Percentiles rank a stretch among this genome's conserved stretches.
phyloP scores from a whole-genome alignment of 2,797 vertebrate species.

The Furcifer pardalis region DNA sequence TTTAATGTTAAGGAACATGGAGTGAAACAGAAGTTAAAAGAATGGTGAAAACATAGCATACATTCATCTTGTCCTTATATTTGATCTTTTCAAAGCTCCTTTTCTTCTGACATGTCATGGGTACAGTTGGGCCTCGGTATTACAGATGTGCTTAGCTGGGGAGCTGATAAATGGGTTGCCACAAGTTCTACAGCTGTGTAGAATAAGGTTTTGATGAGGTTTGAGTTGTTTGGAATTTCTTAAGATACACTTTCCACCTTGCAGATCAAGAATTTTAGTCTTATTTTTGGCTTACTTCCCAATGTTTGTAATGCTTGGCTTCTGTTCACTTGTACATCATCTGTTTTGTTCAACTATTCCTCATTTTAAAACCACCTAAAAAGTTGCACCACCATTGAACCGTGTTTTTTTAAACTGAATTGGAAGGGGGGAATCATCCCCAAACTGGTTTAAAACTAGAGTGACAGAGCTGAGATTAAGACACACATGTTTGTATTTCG shows the following conservation, averaged over 20 bases:
- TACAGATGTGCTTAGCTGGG: not conserved
- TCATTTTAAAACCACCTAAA: not conserved
- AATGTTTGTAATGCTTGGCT: not conserved
- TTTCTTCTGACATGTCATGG: not conserved
- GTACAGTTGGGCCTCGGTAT: not conserved
- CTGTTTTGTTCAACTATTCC: not conserved
- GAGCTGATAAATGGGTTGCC: not conserved
- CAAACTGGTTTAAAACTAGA: not conserved
- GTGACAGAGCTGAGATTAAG: not conserved
- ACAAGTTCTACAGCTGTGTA: not conserved
- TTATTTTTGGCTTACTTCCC: not conserved
- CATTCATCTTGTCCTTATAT: not conserved
- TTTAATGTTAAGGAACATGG: not conserved
- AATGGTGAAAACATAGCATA: not conserved
- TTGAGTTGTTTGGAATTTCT: not conserved
- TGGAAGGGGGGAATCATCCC: too few species aligned
- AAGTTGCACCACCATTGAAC: not conserved
- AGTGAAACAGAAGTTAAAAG: not conserved
- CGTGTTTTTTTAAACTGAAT: not conserved
- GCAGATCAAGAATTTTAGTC: not conserved
- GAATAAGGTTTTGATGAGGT: not conserved
- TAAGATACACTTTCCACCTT: not conserved
- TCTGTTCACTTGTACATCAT: not conserved
- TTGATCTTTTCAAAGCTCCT: conserved; percentile 18
- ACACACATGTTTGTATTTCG: not conserved